These are phyloP conservation scores for Pangasius larnaudii DNA, from an alignment of 2,797 vertebrate species.

Conservation along the genomic window DNA sequence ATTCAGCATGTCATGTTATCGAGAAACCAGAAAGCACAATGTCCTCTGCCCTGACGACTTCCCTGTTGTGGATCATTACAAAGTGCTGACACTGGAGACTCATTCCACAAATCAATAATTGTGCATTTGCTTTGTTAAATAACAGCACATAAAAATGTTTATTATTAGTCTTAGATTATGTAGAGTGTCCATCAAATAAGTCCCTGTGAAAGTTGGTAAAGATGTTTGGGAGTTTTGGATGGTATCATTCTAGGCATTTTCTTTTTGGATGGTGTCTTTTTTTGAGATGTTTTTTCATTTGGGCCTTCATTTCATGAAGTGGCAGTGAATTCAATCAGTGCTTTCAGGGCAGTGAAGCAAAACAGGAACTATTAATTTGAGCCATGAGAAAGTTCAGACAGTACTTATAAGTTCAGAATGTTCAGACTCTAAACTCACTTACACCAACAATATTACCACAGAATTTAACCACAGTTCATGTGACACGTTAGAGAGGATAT, in stretches of 20 bases:
- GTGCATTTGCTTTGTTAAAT: neutral
- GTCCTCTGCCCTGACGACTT: too few relatives aligned
- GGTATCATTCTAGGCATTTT: neutral
- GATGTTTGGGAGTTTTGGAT: neutral
- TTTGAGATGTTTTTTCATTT: neutral
- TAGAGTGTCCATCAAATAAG: neutral
- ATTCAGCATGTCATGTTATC: neutral
- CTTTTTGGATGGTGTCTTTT: neutral
- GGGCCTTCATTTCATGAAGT: neutral
- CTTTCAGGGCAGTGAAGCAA: neutral
- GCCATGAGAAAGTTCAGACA: too few relatives aligned
- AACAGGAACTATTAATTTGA: neutral
- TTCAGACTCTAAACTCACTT: neutral
- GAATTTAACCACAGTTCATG: neutral
- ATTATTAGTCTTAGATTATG: neutral
- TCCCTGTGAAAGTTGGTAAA: neutral
- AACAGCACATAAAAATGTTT: neutral
- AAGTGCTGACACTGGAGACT: neutral
- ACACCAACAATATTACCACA: neutral
- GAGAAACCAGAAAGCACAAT: too few relatives aligned
- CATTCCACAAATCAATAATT: neutral
- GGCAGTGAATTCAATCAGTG: neutral
- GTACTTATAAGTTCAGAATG: neutral
- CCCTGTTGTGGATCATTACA: neutral
- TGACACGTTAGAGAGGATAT: constrained; percentile 18